Conservation (phyloP, 2,113 vertebrate genomes). For the Corvus moneduloides region DNA sequence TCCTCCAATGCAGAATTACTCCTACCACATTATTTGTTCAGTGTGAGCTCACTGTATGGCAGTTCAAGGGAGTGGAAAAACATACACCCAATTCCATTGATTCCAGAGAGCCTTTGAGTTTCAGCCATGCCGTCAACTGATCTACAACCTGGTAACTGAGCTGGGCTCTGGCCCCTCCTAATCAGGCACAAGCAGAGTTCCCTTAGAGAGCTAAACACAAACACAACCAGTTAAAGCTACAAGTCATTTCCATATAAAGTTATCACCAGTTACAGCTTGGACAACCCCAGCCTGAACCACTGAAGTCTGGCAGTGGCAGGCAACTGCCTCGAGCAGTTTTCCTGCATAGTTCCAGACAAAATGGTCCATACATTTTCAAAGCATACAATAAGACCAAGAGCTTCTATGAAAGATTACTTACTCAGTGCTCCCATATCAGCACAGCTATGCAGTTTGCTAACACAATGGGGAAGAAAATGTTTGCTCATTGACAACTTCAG, state of each 20-base stretch:
- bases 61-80: not conserved
- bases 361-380: not conserved
- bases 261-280: not conserved
- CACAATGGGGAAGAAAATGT: not conserved
- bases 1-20: not conserved
- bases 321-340: not conserved
- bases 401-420: not conserved
- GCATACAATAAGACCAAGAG: not conserved
- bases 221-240: not conserved
- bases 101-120: not conserved
- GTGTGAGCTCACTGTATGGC: not conserved
- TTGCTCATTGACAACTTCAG: not conserved
- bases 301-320: not conserved
- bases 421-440: not conserved
- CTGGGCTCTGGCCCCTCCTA: not conserved
- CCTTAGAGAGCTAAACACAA: not conserved
- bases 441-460: not conserved
- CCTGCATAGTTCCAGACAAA: not conserved
- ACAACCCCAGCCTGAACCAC: not conserved
- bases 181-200: not conserved
- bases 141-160: not conserved
- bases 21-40: not conserved
- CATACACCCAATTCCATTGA: accelerated
- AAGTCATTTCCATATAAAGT: not conserved
- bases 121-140: not conserved